phyloP scores from a whole-genome alignment of 2,797 vertebrate genomes.

The Kryptolebias ocellatus region DNA sequence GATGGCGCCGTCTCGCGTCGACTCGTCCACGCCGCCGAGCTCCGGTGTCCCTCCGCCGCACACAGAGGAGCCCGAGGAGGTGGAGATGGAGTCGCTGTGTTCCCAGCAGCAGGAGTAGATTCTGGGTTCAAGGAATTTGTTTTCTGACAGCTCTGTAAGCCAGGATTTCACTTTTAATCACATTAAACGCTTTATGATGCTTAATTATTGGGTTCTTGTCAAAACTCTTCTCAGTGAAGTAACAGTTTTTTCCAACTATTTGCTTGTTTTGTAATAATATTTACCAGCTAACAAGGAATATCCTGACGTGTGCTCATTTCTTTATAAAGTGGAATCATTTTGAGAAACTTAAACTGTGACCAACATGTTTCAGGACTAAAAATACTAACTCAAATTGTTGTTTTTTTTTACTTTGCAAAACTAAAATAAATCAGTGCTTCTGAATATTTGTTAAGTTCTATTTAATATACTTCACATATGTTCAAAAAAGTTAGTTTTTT shows the following conservation, averaged over 20 bases:
- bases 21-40: constrained; percentile 1
- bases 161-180: too few relatives aligned
- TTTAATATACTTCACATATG: too few relatives aligned
- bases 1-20: constrained; percentile 20
- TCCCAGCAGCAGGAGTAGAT: neutral
- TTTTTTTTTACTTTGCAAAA: too few relatives aligned
- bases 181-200: neutral
- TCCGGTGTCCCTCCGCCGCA: neutral
- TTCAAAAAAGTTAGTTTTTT: too few relatives aligned
- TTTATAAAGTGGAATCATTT: neutral
- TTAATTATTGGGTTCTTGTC: neutral
- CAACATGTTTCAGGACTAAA: neutral
- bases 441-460: too few relatives aligned
- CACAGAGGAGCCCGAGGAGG: constrained; percentile 29
- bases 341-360: neutral
- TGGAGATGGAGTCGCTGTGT: constrained; percentile 57
- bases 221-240: too few relatives aligned
- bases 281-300: neutral
- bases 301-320: neutral
- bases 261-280: too few relatives aligned
- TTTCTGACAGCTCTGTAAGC: too few relatives aligned
- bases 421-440: too few relatives aligned
- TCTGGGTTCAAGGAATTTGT: neutral
- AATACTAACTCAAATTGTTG: too few relatives aligned
- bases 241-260: too few relatives aligned